Percentiles rank a stretch among this genome's conserved stretches.
phyloP scores from a whole-genome alignment of 1,140 invertebrate species.

The Orchesella cincta region DNA sequence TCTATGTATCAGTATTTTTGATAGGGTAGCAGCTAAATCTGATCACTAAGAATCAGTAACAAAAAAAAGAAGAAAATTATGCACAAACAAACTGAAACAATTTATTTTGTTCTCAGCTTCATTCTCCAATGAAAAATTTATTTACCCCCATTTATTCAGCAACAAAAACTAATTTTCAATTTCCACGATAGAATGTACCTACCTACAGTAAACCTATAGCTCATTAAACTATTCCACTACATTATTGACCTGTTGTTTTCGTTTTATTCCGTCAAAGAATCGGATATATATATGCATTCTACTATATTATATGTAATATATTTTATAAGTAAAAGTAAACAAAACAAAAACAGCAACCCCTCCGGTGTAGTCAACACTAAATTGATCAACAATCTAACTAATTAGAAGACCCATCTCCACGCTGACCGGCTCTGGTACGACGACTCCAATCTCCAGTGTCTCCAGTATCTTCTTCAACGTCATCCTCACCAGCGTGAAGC shows the following conservation, averaged over 20 bases:
- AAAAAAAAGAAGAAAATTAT: slow-evolving; percentile 10
- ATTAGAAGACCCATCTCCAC: slow-evolving; percentile 13
- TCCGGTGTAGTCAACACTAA: not conserved
- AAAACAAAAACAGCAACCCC: no score
- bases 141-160: not conserved
- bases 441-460: slow-evolving; percentile 41
- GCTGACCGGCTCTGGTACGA: slow-evolving; percentile 35
- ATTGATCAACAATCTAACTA: not conserved
- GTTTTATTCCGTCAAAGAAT: not conserved
- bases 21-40: slow-evolving; percentile 21
- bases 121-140: no score
- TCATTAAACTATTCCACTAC: slow-evolving; percentile 26
- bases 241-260: not conserved
- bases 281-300: not conserved
- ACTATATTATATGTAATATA: not conserved
- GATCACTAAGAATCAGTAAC: not conserved
- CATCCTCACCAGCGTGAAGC: slow-evolving; percentile 45
- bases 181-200: slow-evolving; percentile 9
- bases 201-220: slow-evolving; percentile 25
- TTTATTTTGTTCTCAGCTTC: not conserved
- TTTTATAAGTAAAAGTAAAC: no score
- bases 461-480: slow-evolving; percentile 34
- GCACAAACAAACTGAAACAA: not conserved
- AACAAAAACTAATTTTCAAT: slow-evolving; percentile 8
- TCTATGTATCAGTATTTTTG: slow-evolving; percentile 25